Base-by-base conservation (phyloP, 2,113 vertebrate species). In the Cochlearius cochlearius region DNA sequence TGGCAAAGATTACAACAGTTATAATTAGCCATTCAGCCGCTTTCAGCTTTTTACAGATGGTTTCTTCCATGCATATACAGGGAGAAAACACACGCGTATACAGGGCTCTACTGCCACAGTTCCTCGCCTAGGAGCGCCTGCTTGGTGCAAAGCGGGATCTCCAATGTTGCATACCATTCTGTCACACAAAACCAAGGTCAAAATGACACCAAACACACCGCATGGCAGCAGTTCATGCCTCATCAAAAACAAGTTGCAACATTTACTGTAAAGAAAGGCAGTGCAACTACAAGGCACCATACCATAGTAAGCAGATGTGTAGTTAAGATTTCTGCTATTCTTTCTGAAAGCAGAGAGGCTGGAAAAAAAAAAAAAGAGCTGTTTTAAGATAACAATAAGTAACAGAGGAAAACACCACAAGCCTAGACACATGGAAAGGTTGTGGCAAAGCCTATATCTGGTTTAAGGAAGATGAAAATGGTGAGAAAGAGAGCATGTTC, bases 101-200 rank as follows among this genome's bases (percentile, higher is more conserved):
- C 1, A 27, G 23, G 36, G 19, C 15, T 64, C 30, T 23, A 12
- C 8, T 32, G 6, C 30, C 45, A 52, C 30, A 79, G 20, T 17
- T 93, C 18, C 43, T 75, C 56, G 75, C 11, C 47, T 10, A 50
- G 6, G 4, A 83, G 1, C 0, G 1, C 12, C 29, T 34, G 27
- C n/a, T 10, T 43, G 32, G 81, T 56, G 47, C 36, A 88, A 52
- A 76, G 43, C 10, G 73, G 63, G 25, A 53, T 50, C 45, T 62
- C 55, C 45, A 58, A 2, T 7, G 45, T 25, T 58, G 21, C 19
- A 26, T 7, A 78, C 4, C 10, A 7, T 81, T 77, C 43, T 53
- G 41, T 67, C 30, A 50, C 25, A 83, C 12, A 73, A 73, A 50
- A 20, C 7, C 32, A 52, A 69, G 21, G 47, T 0, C 66, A 32